These are phyloP conservation scores for Leptestheria dahalacensis DNA, from an alignment of 1,140 invertebrate genomes.

Conservation along the genomic window DNA sequence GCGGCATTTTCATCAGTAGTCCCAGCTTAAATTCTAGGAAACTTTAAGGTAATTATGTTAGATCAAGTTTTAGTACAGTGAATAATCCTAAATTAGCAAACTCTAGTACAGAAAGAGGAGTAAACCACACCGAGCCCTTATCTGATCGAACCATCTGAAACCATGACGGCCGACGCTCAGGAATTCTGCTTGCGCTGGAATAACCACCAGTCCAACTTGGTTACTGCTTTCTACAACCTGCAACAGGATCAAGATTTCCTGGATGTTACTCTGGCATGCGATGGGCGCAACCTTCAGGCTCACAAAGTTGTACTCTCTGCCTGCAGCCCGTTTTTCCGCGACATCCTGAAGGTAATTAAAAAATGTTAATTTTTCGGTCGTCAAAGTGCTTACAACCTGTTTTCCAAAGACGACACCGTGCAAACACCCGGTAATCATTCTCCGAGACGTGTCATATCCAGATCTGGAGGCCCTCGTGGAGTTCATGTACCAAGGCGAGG, in stretches of 20 bases:
- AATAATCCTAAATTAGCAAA: too few relatives aligned
- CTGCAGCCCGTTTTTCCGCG: constrained; percentile 73
- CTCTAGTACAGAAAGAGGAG: too few relatives aligned
- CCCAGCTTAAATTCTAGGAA: too few relatives aligned
- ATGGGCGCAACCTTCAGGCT: constrained; percentile 64
- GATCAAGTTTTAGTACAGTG: too few relatives aligned
- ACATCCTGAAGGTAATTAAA: constrained; percentile 25
- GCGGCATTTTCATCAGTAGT: too few relatives aligned
- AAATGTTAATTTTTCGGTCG: not conserved
- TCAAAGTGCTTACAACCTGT: constrained; percentile 35
- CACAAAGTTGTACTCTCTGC: constrained; percentile 78
- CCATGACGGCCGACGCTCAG: too few relatives aligned
- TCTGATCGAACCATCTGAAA: constrained; percentile 83
- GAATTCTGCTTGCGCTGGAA: constrained; percentile 78
- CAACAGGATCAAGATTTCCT: constrained; percentile 64
- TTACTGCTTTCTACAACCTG: constrained; percentile 63
- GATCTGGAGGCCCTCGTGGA: constrained; percentile 77
- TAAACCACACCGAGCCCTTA: too few relatives aligned
- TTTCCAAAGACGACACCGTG: constrained; percentile 69
- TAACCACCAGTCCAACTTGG: constrained; percentile 76
- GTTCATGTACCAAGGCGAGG: constrained; percentile 84
- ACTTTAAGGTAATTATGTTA: too few relatives aligned
- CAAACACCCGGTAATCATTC: constrained; percentile 75
- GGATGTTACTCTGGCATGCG: constrained; percentile 71
- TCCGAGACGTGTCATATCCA: constrained; percentile 71